Percentiles rank a stretch among this genome's conserved stretches.
phyloP scores from a whole-genome alignment of 2,888 invertebrate species.

The Dorcus parallelipipedus region DNA sequence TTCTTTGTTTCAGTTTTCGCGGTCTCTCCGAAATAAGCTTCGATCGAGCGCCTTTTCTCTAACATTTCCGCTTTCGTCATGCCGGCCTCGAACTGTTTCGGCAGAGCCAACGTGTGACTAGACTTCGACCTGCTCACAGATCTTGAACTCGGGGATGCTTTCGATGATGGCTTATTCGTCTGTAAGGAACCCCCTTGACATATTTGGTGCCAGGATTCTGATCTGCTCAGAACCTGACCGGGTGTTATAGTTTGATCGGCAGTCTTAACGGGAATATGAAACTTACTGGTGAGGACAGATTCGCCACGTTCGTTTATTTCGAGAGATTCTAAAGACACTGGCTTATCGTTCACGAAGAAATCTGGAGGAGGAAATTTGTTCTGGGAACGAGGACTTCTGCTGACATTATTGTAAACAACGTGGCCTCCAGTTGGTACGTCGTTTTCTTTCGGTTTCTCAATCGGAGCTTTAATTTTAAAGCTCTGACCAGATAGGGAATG shows the following conservation, averaged over 20 bases:
- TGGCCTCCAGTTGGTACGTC: background rate
- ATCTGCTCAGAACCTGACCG: slow-evolving; percentile 54
- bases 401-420: slow-evolving; percentile 14
- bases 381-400: slow-evolving; percentile 35
- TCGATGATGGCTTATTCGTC: slow-evolving; percentile 41
- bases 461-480: background rate
- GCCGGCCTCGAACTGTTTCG: slow-evolving; percentile 79
- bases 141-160: slow-evolving; percentile 49
- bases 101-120: slow-evolving; percentile 68
- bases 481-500: background rate
- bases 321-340: slow-evolving; percentile 25
- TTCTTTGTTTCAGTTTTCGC: slow-evolving; percentile 23
- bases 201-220: slow-evolving; percentile 79
- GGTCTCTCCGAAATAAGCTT: slow-evolving; percentile 63
- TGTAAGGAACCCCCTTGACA: slow-evolving; percentile 45
- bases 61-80: slow-evolving; percentile 62
- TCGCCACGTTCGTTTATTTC: slow-evolving; percentile 46
- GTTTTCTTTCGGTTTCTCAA: slow-evolving; percentile 26
- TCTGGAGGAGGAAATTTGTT: slow-evolving; percentile 32
- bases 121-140: slow-evolving; percentile 63
- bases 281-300: slow-evolving; percentile 47
- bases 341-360: slow-evolving; percentile 30
- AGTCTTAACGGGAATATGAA: slow-evolving; percentile 45
- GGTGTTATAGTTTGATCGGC: background rate
- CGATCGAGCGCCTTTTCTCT: slow-evolving; percentile 70